A percentile compares a stretch with the other conserved stretches of the same genome.
Evolutionary conservation across 92 coral and sea anemone genomes (phyloP).

Genomic region (Epizoanthus stellaris): DNA sequence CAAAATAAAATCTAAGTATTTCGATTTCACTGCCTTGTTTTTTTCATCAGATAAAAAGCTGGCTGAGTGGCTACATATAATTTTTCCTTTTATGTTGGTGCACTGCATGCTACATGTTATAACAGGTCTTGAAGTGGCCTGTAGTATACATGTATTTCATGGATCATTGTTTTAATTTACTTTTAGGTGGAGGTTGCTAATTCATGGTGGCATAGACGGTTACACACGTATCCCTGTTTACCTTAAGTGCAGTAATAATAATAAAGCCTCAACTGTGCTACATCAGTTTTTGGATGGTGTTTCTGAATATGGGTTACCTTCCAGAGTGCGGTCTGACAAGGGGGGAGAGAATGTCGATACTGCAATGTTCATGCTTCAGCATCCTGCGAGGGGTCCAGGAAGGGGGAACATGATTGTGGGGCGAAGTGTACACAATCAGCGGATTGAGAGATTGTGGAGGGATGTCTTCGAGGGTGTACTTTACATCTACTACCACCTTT

Average conservation of each 20-base stretch:
- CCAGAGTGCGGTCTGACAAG: constrained; percentile 62
- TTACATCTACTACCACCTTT: constrained; percentile 38
- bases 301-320: constrained; percentile 61
- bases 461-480: constrained; percentile 40
- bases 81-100: too few relatives aligned
- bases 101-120: too few relatives aligned
- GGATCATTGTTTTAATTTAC: too few relatives aligned
- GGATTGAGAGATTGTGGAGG: constrained; percentile 27
- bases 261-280: constrained; percentile 60
- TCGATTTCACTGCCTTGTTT: too few relatives aligned
- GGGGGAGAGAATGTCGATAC: constrained; percentile 57
- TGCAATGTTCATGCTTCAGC: too few relatives aligned
- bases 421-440: neutral
- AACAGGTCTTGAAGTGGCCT: too few relatives aligned
- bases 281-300: constrained; percentile 44
- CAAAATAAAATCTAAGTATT: too few relatives aligned
- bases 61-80: too few relatives aligned
- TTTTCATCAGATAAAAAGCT: too few relatives aligned
- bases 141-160: too few relatives aligned
- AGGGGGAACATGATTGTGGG: constrained; percentile 34
- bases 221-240: too few relatives aligned
- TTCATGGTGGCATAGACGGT: constrained; percentile 53
- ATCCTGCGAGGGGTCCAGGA: constrained; percentile 3
- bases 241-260: constrained; percentile 43
- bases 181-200: constrained; percentile 57